Evolutionary conservation across 2,797 vertebrate species (phyloP), one percentile per base, ranked within the genome.

Genomic region (Epinephelus malabaricus): DNA sequence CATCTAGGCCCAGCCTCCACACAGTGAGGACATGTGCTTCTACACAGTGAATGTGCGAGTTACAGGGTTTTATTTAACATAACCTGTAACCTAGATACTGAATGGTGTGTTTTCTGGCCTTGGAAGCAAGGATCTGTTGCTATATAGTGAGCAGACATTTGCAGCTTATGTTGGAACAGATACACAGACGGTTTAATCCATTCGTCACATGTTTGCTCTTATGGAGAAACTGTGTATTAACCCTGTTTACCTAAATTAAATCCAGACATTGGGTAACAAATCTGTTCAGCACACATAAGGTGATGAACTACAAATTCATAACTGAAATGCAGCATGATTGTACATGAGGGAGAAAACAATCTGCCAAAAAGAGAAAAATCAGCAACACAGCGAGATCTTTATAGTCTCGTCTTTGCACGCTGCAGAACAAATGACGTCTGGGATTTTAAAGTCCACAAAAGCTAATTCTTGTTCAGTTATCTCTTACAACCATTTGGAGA

Each of bases 401-500:
- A 34, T 2, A 34, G 6, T 6, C 40, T 43, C 40, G 40, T 43
- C 40, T 43, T 43, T 12, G 40, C 40, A 43, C 40, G 40, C 40
- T 43, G 40, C 40, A 66, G 56, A 81, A 69, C 15, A 30, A 69
- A 73, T 23, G 17, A 51, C 73, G 13, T 64, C n/a, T 67, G 54
- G 60, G 72, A 80, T 76, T 88, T 70, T 58, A 58, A 64, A 60
- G 40, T 69, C 59, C 21, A 78, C 79, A 66, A 67, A 70, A 62
- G 60, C 43, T 17, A 63, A 71, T 65, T 71, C 17, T 78, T 58
- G 60, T 82, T 53, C 45, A 38, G 49, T 61, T 54, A 21, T 79
- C 40, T 62, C 64, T 66, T 49, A 46, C 61, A 81, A 54, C 14
- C 59, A 40, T 87, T 84, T 82, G 50, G 40, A 78, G 76, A 82